These are phyloP conservation scores for Campylomormyrus tamandua DNA, from an alignment of 2,113 vertebrate genomes.

Conservation along the genomic window DNA sequence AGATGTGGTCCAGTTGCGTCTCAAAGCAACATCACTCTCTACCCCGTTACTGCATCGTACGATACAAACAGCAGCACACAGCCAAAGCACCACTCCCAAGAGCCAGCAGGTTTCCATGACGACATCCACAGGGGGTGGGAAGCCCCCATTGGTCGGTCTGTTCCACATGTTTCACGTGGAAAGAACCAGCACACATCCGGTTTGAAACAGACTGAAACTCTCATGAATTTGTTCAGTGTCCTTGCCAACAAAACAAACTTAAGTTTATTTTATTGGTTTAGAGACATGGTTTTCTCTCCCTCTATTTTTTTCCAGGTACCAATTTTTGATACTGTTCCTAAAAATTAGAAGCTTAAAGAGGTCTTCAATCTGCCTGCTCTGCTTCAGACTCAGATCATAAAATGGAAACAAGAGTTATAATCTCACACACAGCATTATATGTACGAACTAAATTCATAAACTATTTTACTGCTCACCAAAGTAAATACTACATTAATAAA, in stretches of 20 bases:
- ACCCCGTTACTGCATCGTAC: constrained; percentile 27
- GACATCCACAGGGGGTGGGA: constrained; percentile 61
- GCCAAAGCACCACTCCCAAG: constrained; percentile 45
- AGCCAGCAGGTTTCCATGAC: constrained; percentile 60
- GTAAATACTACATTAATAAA: not conserved
- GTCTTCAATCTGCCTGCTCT: not conserved
- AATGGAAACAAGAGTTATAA: not conserved
- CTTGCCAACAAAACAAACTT: not conserved
- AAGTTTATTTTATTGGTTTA: not conserved
- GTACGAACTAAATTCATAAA: not conserved
- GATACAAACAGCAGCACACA: not conserved
- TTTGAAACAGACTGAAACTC: constrained; percentile 10
- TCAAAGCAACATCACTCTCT: not conserved
- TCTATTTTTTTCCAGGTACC: not conserved
- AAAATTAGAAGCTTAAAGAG: not conserved
- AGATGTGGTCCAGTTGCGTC: not conserved
- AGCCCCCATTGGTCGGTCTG: constrained; percentile 48
- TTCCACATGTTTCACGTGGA: constrained; percentile 27
- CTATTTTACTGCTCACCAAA: not conserved
- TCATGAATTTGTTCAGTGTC: not conserved
- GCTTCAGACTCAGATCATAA: not conserved
- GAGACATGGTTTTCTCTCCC: not conserved
- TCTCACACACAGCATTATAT: not conserved
- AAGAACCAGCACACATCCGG: constrained; percentile 27
- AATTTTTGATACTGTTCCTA: not conserved